Evolutionary conservation across 2,888 invertebrate genomes (phyloP).

Genomic region (Stomorhina lunata): DNA sequence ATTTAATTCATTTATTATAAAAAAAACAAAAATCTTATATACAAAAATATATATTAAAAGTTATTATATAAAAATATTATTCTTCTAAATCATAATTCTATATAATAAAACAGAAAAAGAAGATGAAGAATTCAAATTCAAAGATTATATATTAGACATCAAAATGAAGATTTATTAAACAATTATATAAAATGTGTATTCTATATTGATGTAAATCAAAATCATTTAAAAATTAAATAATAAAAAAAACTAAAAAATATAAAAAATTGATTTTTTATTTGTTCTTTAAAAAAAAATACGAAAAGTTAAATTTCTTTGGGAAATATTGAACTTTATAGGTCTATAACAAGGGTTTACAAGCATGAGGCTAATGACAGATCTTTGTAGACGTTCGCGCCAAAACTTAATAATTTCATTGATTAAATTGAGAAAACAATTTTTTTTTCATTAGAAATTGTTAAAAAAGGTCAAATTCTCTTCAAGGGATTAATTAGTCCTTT

Average conservation of each 20-base stretch:
- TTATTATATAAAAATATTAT: neutral
- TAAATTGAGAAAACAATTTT: no score
- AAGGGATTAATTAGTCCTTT: no score
- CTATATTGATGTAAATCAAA: conserved; percentile 47
- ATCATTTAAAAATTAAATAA: conserved; percentile 41
- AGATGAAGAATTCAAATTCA: conserved; percentile 26
- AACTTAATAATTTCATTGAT: no score
- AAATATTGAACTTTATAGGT: no score
- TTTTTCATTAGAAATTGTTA: no score
- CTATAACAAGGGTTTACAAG: no score
- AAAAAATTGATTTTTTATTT: neutral
- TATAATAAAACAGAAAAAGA: neutral
- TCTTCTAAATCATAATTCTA: conserved; percentile 24
- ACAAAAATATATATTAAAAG: conserved; percentile 2
- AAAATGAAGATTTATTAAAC: conserved; percentile 21
- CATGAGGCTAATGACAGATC: no score
- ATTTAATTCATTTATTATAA: neutral
- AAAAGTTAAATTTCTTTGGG: no score
- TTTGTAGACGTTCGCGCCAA: no score
- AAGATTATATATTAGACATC: conserved; percentile 24
- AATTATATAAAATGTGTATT: conserved; percentile 39
- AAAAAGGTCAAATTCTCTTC: no score
- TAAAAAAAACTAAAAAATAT: conserved; percentile 32
- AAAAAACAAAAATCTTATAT: neutral
- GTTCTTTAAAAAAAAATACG: no score